Base-by-base conservation (phyloP, 2,888 invertebrate species). In the Chironomus tentans region DNA sequence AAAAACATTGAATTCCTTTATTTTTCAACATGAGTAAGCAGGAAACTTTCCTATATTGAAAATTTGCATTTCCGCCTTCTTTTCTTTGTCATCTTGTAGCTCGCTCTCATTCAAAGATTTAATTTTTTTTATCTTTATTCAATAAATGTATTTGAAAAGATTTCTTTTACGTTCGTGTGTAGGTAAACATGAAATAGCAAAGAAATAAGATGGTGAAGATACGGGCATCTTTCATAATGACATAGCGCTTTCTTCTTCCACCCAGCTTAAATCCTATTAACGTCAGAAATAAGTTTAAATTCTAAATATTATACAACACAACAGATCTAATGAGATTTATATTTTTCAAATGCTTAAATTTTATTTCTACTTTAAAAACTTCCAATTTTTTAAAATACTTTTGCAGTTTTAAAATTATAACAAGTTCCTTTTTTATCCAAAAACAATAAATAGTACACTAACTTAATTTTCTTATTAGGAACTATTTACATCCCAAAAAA, bases 271-370 rank as follows among this genome's bases (percentile, higher is more conserved):
- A 56, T 56, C 18, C 15, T 56, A 18, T 7, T 5, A 18, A 7
- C 18, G 56, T 56, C 56, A 56, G 18, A n/a, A 56, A 3, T 56
- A 15, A 15, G 5, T 56, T 56, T 56, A n/a, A 56, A 56, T 56
- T 56, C 18, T 1, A 56, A 38, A 38, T 38, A 38, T 38, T 38
- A 28, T 28, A 28, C 28, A 28, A 3, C 13, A n/a, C 15, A 50
- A 50, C 4, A 70, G 24, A 70, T 50, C 48, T 70, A 70, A 70
- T 70, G 70, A 70, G 22, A 70, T 70, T 48, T 38, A 13, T 24
- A 12, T 13, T 38, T 10, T 28, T 28, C 13, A 24, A 24, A 24
- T 3, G 22, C 3, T 24, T 24, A 24, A 3, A 24, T 24, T 2
- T 2, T 2, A 24, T 24, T 24, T 24, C n/a, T n/a, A n/a, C n/a